These are phyloP conservation scores for Rousettus leschenaultii DNA, from an alignment of 2,113 vertebrate genomes.

Conservation along the genomic window DNA sequence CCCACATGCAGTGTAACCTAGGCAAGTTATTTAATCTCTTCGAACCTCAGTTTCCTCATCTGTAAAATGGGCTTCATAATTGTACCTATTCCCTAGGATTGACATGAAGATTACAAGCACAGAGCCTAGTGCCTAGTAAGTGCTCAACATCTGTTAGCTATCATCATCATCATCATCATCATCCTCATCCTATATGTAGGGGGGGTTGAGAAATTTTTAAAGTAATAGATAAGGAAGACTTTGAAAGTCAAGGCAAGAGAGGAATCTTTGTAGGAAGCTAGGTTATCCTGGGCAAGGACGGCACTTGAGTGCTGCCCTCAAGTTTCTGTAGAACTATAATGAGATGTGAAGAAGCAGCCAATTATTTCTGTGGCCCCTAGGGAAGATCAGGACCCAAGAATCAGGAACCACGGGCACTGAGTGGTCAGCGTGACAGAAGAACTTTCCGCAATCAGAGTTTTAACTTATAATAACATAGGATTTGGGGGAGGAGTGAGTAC, in stretches of 20 bases:
- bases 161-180: background rate
- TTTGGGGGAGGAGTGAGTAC: background rate
- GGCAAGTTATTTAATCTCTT: background rate
- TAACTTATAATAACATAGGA: background rate
- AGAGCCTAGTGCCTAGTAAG: background rate
- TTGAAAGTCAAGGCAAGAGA: background rate
- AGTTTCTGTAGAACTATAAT: background rate
- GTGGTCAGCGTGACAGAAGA: background rate
- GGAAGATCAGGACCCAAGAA: background rate
- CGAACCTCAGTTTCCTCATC: background rate
- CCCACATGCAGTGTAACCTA: background rate
- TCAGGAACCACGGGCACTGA: background rate
- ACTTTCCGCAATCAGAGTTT: background rate
- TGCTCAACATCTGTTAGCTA: background rate
- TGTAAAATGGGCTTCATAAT: background rate
- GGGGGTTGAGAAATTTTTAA: background rate
- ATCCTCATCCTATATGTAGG: background rate
- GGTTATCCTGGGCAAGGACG: background rate
- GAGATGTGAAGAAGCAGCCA: background rate
- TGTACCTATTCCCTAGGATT: background rate
- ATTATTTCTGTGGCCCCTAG: background rate
- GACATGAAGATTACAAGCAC: background rate
- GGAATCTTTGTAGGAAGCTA: background rate
- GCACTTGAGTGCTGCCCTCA: background rate
- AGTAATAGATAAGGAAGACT: background rate